Evolutionary conservation across 2,113 vertebrate species (phyloP).

Genomic region (Ictidomys tridecemlineatus): DNA sequence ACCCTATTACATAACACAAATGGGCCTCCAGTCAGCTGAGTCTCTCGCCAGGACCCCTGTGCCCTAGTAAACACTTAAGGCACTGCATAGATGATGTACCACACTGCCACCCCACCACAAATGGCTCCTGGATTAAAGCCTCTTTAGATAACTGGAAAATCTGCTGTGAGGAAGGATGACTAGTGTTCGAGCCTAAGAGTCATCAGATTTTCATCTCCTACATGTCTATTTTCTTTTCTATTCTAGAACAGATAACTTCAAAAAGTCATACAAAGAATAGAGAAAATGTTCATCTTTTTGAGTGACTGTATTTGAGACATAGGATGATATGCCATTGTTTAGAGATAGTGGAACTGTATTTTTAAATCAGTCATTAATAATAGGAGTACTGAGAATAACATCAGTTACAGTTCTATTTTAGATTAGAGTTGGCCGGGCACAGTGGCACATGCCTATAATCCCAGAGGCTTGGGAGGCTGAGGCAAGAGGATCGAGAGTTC

Average conservation of each 20-base stretch:
- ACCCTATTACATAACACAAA: constrained; percentile 39
- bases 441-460: too few relatives aligned
- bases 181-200: background rate
- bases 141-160: constrained; percentile 69
- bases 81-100: constrained; percentile 70
- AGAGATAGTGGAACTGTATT: background rate
- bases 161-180: background rate
- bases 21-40: constrained; percentile 29
- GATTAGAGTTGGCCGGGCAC: too few relatives aligned
- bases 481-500: too few relatives aligned
- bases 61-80: constrained; percentile 63
- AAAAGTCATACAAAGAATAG: background rate
- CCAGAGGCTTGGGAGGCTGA: too few relatives aligned
- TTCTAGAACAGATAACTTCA: constrained; percentile 32
- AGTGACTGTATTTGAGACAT: constrained; percentile 23
- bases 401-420: background rate
- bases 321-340: background rate
- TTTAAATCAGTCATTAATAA: constrained; percentile 30
- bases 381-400: background rate
- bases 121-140: constrained; percentile 65
- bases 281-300: background rate
- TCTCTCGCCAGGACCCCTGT: background rate
- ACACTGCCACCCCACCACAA: constrained; percentile 63
- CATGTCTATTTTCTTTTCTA: constrained; percentile 3
- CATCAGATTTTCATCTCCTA: constrained; percentile 58